These are phyloP conservation scores for Kryptolebias marmoratus DNA, from an alignment of 2,113 vertebrate species.

Conservation along the genomic window DNA sequence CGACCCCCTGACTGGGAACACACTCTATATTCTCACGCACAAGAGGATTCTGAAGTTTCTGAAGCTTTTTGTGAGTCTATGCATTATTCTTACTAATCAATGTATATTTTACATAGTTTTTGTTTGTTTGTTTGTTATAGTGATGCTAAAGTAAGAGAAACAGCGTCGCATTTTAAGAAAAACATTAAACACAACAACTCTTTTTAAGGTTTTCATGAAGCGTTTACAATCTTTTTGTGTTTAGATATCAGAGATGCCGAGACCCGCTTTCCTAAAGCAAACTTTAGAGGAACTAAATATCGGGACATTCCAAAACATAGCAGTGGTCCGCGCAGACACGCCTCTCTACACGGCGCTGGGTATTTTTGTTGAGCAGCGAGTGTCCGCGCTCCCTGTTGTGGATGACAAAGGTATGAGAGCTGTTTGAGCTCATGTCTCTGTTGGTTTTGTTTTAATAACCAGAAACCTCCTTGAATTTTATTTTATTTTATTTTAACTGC, in stretches of 20 bases:
- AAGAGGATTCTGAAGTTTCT: constrained; percentile 99
- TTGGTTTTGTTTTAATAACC: constrained; percentile 1
- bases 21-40: constrained; percentile 97
- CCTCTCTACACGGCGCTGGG: constrained; percentile 94
- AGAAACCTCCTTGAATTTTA: not conserved
- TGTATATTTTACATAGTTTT: not conserved
- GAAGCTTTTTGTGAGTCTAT: constrained; percentile 93
- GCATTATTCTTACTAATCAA: not conserved
- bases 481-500: not conserved
- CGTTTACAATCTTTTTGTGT: constrained; percentile 12
- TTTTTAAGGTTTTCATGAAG: not conserved
- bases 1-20: constrained; percentile 93
- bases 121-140: not conserved
- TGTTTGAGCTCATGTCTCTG: not conserved
- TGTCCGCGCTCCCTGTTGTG: constrained; percentile 93
- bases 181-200: not conserved
- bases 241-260: constrained; percentile 96
- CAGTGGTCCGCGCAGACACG: constrained; percentile 89
- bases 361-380: constrained; percentile 96
- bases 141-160: not conserved
- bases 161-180: not conserved
- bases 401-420: constrained; percentile 88
- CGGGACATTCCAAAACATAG: constrained; percentile 93
- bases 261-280: constrained; percentile 88
- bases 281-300: constrained; percentile 90